A percentile compares a stretch with the other conserved stretches of the same genome.
Conservation (phyloP, 2,797 vertebrate genomes). For the Brotula barbata region DNA sequence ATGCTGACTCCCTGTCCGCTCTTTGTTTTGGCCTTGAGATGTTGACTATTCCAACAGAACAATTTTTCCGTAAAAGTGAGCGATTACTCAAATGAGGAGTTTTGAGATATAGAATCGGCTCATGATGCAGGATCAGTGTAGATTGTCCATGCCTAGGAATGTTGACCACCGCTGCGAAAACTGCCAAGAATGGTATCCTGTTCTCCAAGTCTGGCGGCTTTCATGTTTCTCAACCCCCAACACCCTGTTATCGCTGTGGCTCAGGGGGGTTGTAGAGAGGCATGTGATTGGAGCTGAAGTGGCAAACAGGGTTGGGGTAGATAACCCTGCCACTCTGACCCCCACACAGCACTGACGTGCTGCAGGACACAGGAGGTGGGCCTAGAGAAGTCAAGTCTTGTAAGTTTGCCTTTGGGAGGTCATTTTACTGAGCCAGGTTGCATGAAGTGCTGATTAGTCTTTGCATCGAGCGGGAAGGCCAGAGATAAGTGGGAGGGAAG, state of each 20-base stretch:
- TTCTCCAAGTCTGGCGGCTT: constrained; percentile 64
- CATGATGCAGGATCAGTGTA: constrained; percentile 49
- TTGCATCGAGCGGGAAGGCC: constrained; percentile 63
- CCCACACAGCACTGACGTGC: constrained; percentile 56
- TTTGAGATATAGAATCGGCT: constrained; percentile 42
- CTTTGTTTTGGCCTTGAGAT: constrained; percentile 52
- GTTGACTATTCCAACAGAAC: constrained; percentile 57
- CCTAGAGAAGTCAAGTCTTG: constrained; percentile 68
- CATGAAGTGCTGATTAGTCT: constrained; percentile 77
- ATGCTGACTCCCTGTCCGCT: constrained; percentile 50
- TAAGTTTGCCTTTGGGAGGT: constrained; percentile 68
- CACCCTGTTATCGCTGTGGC: constrained; percentile 86
- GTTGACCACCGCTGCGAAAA: constrained; percentile 55
- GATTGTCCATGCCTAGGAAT: constrained; percentile 79
- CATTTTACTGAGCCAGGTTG: constrained; percentile 58
- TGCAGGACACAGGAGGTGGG: constrained; percentile 58
- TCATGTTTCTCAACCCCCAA: constrained; percentile 83
- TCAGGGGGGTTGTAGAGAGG: constrained; percentile 70
- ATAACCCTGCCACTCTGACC: constrained; percentile 69
- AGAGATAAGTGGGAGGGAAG: constrained; percentile 73
- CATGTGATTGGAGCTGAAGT: constrained; percentile 76
- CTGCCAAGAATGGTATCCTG: constrained; percentile 56
- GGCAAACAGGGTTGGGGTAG: constrained; percentile 67
- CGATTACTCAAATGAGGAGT: constrained; percentile 41
- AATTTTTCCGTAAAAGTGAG: constrained; percentile 73